Evolutionary conservation across 2,888 invertebrate genomes (phyloP).

Genomic region (Cheilosia grossa): DNA sequence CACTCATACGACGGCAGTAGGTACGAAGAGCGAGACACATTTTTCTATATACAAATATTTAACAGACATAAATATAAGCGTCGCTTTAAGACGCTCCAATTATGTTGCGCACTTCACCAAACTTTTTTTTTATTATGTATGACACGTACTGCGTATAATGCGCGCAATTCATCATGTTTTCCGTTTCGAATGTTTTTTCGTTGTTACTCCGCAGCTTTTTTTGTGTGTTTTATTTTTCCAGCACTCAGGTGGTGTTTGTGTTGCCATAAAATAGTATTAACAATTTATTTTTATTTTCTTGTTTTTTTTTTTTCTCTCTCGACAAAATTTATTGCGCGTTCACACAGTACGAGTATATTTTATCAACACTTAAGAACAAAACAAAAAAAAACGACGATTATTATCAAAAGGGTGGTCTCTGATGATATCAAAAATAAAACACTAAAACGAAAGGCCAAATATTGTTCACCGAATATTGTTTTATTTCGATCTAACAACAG

Average conservation of each 20-base stretch:
- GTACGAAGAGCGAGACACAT: conserved; percentile 16
- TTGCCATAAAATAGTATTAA: conserved; percentile 60
- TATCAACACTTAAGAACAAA: conserved; percentile 58
- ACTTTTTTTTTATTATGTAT: conserved; percentile 16
- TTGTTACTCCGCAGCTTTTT: conserved; percentile 14
- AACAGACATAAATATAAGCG: conserved; percentile 28
- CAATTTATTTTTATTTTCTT: conserved; percentile 26
- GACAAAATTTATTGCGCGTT: conserved; percentile 52
- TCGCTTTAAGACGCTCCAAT: conserved; percentile 21
- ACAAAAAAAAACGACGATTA: conserved; percentile 24
- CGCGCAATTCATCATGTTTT: conserved; percentile 63
- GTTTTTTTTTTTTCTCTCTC: conserved; percentile 9
- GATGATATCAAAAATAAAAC: conserved; percentile 14
- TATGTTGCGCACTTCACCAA: conserved; percentile 67
- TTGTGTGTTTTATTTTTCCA: conserved; percentile 12
- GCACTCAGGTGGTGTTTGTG: conserved; percentile 53
- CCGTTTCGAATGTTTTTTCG: conserved; percentile 3
- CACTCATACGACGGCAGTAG: conserved; percentile 5
- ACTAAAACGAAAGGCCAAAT: conserved; percentile 41
- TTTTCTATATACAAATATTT: conserved; percentile 39
- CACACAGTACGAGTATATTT: conserved; percentile 34
- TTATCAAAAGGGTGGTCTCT: conserved; percentile 10
- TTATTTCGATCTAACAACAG: background rate
- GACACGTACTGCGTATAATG: conserved; percentile 4
- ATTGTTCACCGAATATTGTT: conserved; percentile 11